phyloP scores from a whole-genome alignment of 2,888 invertebrate genomes.

The Caradrina clavipalpis region DNA sequence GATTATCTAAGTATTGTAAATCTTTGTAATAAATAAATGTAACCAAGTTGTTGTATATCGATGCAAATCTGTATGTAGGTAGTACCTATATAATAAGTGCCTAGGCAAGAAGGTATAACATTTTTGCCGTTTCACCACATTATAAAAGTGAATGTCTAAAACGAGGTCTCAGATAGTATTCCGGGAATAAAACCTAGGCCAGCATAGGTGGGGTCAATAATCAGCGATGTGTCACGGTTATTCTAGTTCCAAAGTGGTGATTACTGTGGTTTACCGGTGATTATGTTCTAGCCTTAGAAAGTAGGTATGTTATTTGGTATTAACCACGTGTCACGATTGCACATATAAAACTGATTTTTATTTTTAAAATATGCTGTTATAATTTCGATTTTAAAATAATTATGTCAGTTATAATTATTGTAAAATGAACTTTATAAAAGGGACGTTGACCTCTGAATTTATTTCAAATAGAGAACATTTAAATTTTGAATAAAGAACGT shows the following conservation, averaged over 20 bases:
- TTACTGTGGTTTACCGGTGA: conserved; percentile 36
- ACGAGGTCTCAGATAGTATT: conserved; percentile 43
- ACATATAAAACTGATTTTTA: background rate
- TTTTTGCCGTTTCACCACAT: conserved; percentile 42
- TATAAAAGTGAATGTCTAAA: conserved; percentile 55
- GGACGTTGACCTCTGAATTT: background rate
- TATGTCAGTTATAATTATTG: background rate
- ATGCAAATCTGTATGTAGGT: background rate
- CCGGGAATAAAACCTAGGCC: conserved; percentile 34
- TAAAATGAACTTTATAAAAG: background rate
- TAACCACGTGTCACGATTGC: background rate
- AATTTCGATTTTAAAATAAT: background rate
- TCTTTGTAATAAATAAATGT: background rate
- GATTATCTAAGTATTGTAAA: background rate
- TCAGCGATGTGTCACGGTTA: conserved; percentile 55
- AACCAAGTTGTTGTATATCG: background rate
- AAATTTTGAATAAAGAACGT: too few relatives aligned
- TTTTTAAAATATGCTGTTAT: background rate
- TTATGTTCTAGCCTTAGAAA: conserved; percentile 30
- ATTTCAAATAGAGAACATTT: too few relatives aligned
- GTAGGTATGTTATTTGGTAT: conserved; percentile 18
- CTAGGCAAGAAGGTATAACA: background rate
- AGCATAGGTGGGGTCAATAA: conserved; percentile 49
- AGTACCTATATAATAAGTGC: too few relatives aligned
- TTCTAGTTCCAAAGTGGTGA: conserved; percentile 43